These are phyloP conservation scores for Chaetodon trifasciatus DNA, from an alignment of 2,797 vertebrate species.

Conservation along the genomic window DNA sequence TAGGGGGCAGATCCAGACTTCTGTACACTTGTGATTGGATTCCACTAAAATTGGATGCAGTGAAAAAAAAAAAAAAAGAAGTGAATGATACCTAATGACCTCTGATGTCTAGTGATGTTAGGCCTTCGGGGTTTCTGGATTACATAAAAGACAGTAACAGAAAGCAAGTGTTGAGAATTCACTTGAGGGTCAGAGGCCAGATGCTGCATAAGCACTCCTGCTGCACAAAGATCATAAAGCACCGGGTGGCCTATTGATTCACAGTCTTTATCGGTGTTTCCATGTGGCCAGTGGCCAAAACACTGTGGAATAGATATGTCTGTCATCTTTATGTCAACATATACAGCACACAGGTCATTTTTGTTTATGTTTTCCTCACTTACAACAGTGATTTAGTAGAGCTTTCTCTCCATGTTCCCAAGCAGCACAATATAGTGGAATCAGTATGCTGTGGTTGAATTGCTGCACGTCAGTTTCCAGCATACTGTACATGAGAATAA, in stretches of 20 bases:
- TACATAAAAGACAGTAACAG: constrained; percentile 66
- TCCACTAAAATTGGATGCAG: constrained; percentile 50
- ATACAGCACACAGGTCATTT: constrained; percentile 52
- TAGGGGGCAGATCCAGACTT: constrained; percentile 31
- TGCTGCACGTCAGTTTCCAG: constrained; percentile 40
- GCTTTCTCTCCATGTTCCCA: constrained; percentile 29
- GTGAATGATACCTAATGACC: constrained; percentile 64
- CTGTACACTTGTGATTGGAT: constrained; percentile 58
- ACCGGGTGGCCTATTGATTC: constrained; percentile 78
- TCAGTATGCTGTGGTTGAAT: constrained; percentile 30
- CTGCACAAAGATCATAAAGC: constrained; percentile 80
- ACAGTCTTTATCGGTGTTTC: constrained; percentile 75
- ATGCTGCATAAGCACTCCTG: constrained; percentile 81
- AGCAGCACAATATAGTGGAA: constrained; percentile 15
- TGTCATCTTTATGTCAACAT: constrained; percentile 78
- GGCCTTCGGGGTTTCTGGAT: constrained; percentile 58
- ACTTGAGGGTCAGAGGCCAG: constrained; percentile 76
- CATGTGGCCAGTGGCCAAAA: constrained; percentile 73
- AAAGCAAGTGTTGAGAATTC: constrained; percentile 73
- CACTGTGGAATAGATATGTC: constrained; percentile 63
- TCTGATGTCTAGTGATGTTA: constrained; percentile 62
- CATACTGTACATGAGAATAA: constrained; percentile 19
- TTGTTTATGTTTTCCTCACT: constrained; percentile 50
- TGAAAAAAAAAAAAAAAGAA: constrained; percentile 22
- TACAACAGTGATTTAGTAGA: constrained; percentile 45